A percentile compares a stretch with the other conserved stretches of the same genome.
phyloP scores from a whole-genome alignment of 1,140 invertebrate species.

The Panagrolaimus sp. region DNA sequence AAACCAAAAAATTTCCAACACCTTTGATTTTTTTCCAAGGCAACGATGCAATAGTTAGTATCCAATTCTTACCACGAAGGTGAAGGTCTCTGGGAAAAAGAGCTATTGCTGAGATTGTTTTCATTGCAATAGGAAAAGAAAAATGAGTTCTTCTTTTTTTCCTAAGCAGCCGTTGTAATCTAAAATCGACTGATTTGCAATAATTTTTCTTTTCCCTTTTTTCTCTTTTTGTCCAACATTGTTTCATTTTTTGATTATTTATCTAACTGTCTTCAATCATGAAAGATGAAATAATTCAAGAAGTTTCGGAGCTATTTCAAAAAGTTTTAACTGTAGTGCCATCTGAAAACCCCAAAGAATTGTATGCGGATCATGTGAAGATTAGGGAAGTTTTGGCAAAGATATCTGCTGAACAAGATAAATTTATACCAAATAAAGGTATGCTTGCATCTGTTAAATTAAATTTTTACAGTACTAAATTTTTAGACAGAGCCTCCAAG shows the following conservation, averaged over 20 bases:
- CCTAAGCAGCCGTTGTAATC: no score
- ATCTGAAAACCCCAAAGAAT: conserved; percentile 24
- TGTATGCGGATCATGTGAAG: conserved; percentile 33
- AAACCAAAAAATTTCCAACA: no score
- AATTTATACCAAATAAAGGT: neutral
- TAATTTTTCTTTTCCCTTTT: no score
- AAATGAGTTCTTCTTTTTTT: no score
- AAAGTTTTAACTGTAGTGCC: conserved; percentile 20
- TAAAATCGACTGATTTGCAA: no score
- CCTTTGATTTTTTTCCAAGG: no score
- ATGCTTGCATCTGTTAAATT: neutral
- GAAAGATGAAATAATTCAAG: conserved; percentile 13
- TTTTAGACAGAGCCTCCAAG: conserved; percentile 1
- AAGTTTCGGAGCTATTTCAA: conserved; percentile 28
- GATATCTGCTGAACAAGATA: neutral
- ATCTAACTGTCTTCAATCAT: neutral
- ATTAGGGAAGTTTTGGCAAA: conserved; percentile 25
- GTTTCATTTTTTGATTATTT: neutral
- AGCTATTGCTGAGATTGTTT: no score
- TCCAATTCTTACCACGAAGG: no score
- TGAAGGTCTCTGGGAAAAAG: no score
- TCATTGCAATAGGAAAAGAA: no score
- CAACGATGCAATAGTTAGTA: no score
- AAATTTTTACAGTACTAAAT: neutral
- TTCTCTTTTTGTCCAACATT: no score